Conservation (phyloP, 92 coral and sea anemone genomes). For the Epizoanthus illoricatus region DNA sequence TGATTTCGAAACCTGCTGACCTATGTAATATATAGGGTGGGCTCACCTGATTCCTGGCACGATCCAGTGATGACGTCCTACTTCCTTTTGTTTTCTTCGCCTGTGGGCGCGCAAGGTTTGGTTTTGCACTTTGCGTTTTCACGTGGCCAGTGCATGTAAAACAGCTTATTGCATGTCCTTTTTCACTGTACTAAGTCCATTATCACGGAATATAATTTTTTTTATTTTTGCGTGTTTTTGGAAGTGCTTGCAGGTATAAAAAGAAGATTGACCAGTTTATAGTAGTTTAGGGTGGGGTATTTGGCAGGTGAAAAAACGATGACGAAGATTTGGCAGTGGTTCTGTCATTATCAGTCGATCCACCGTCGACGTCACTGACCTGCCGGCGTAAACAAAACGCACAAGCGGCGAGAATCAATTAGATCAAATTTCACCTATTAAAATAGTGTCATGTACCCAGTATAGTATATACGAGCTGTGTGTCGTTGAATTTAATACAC, state of each 20-base stretch:
- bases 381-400: slow-evolving; percentile 3
- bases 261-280: not conserved
- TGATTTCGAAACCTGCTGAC: slow-evolving; percentile 32
- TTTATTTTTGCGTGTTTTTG: not conserved
- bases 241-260: not conserved
- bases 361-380: slow-evolving; percentile 1
- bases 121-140: not conserved
- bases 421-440: too few species aligned
- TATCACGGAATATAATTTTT: not conserved
- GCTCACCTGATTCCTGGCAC: slow-evolving; percentile 32
- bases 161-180: not conserved
- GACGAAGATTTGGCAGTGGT: not conserved
- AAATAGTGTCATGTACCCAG: too few species aligned
- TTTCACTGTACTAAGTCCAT: not conserved
- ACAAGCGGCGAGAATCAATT: too few species aligned
- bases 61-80: slow-evolving; percentile 15
- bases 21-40: slow-evolving; percentile 13
- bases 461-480: too few species aligned
- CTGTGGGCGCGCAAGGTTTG: not conserved
- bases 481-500: too few species aligned
- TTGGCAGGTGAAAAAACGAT: slow-evolving; percentile 12
- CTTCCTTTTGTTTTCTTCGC: slow-evolving; percentile 10
- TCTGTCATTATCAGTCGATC: not conserved
- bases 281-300: not conserved
- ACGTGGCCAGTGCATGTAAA: slow-evolving; percentile 12